Conservation (phyloP, 2,797 vertebrate genomes). For the Salarias fasciatus region DNA sequence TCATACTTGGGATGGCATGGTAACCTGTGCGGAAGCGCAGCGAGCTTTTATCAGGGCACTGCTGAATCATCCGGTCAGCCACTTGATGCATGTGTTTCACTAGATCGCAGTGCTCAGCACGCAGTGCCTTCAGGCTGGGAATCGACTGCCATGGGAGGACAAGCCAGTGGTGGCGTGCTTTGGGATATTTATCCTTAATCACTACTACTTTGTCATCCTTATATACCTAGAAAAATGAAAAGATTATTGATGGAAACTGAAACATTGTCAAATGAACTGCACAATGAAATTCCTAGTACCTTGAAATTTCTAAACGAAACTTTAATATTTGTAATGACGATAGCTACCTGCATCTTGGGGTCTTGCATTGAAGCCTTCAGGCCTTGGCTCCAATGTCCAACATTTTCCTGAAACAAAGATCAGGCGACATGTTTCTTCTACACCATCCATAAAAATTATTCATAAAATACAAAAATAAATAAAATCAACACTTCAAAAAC, state of each 20-base stretch:
- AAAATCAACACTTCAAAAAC: not conserved
- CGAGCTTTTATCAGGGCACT: conserved; percentile 76
- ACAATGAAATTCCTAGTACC: too few species aligned
- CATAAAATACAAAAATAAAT: not conserved
- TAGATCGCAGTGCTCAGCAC: conserved; percentile 85
- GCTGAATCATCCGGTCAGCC: conserved; percentile 84
- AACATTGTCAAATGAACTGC: too few species aligned
- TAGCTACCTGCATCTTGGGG: conserved; percentile 90
- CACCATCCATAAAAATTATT: not conserved
- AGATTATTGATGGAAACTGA: too few species aligned
- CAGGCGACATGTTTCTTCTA: not conserved
- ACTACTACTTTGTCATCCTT: conserved; percentile 93
- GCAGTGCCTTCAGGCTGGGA: conserved; percentile 87
- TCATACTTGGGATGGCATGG: conserved; percentile 97
- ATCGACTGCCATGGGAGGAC: conserved; percentile 92
- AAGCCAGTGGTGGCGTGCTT: conserved; percentile 94
- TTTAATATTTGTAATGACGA: too few species aligned
- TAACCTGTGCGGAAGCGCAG: conserved; percentile 90
- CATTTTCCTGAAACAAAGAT: conserved; percentile 75
- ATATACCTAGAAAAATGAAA: conserved; percentile 82
- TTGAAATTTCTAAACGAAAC: too few species aligned
- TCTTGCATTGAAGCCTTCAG: conserved; percentile 94
- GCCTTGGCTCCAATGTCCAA: conserved; percentile 92
- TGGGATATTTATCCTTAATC: conserved; percentile 98
- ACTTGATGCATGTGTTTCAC: conserved; percentile 91